Evolutionary conservation across 2,113 vertebrate species (phyloP).

Genomic region (Grus americana): DNA sequence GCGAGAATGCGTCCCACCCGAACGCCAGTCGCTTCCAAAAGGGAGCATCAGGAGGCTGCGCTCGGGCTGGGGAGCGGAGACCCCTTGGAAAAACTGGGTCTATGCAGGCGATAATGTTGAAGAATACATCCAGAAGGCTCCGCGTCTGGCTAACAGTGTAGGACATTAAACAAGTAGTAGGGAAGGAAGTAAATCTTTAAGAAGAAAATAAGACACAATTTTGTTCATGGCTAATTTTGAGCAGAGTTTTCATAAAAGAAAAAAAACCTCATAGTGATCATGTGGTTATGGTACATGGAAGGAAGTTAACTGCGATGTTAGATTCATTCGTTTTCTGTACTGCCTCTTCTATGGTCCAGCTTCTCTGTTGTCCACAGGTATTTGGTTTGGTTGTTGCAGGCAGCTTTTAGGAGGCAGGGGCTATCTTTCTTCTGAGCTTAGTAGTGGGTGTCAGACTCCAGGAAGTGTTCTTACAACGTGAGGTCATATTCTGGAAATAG

Average conservation of each 20-base stretch:
- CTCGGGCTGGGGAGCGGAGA: background rate
- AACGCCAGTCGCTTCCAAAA: background rate
- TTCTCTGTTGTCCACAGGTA: background rate
- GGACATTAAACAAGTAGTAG: background rate
- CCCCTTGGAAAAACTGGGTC: background rate
- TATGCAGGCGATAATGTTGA: rapidly evolving
- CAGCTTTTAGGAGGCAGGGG: background rate
- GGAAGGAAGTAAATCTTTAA: background rate
- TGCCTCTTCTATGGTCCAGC: background rate
- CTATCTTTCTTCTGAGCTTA: background rate
- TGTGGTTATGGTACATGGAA: background rate
- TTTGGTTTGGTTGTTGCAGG: background rate
- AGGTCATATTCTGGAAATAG: background rate
- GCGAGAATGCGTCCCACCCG: background rate
- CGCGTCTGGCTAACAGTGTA: rapidly evolving
- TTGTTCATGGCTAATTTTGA: background rate
- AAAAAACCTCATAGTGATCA: background rate
- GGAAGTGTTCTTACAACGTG: background rate
- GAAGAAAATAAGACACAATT: background rate
- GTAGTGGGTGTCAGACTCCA: background rate
- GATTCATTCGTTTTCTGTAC: background rate
- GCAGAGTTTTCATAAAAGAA: background rate
- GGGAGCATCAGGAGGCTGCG: background rate
- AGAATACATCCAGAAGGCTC: background rate
- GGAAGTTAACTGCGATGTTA: background rate